phyloP scores from a whole-genome alignment of 2,113 vertebrate genomes.

The Myiozetetes cayanensis region DNA sequence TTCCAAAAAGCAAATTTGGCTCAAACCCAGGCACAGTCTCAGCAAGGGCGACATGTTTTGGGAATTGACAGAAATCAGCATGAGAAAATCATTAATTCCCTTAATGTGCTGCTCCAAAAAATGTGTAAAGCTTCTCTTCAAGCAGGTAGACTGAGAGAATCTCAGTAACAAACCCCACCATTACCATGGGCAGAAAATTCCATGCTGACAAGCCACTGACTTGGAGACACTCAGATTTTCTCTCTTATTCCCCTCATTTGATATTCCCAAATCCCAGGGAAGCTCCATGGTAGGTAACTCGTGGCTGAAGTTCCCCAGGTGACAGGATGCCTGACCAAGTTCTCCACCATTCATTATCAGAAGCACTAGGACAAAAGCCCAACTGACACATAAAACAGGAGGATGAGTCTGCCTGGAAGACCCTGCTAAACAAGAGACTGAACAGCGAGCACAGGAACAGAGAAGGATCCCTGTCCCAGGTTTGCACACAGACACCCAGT shows the following conservation, averaged over 20 bases:
- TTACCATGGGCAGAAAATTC: background rate
- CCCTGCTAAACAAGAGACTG: fast-evolving
- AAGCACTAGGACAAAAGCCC: background rate
- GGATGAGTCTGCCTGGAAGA: background rate
- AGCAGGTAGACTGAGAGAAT: background rate
- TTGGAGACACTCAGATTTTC: background rate
- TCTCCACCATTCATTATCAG: background rate
- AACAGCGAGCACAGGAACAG: background rate
- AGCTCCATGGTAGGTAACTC: background rate
- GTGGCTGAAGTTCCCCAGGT: background rate
- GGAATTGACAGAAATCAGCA: background rate
- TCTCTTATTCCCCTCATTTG: background rate
- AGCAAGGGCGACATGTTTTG: fast-evolving
- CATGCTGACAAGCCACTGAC: background rate
- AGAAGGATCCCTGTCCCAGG: background rate
- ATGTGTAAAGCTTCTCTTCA: background rate
- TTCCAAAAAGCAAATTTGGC: background rate
- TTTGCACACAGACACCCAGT: background rate
- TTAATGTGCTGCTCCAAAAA: background rate
- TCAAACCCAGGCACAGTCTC: background rate
- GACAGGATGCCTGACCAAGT: background rate
- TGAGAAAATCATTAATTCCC: background rate
- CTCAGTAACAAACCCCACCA: background rate
- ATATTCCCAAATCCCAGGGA: background rate
- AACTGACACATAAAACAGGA: fast-evolving